Base-by-base conservation (phyloP, 1,140 invertebrate genomes). In the Calliphora vicina region DNA sequence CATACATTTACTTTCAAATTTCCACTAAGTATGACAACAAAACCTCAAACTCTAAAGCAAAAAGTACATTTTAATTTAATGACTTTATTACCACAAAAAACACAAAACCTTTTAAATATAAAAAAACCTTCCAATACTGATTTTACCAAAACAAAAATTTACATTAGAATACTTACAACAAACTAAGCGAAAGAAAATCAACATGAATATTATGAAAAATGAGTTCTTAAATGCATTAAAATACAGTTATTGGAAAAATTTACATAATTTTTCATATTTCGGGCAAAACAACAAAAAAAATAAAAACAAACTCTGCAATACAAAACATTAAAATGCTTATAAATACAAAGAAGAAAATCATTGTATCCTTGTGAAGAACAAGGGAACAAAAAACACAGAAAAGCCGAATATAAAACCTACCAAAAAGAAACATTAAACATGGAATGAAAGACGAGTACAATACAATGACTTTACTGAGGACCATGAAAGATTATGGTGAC, bases 221-320 rank as follows among this genome's bases (percentile, higher is more conserved):
- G 73, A 29, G 27, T 76, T 76, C 73, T 76, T 76, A 76, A 76
- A 76, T 76, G 73, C 73, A 76, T 76, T 76, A 76, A 76, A 29
- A 76, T 27, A 35, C 73, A 29, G 27, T 29, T 29, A 76, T 76
- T 76, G 27, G 27, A 35, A 76, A 76, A 76, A 76, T 76, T 76
- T 76, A 76, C 73, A 76, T 76, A 76, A 76, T 76, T 76, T 76
- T 76, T 43, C 73, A 76, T 76, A 35, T 76, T 76, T 76, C 20
- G 9, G 13, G 72, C 35, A 5, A 35, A 5, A 35, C n/a, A 35
- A 25, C 8, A 26, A 73, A 23, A 15, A 17, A 26, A 23, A 57
- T 17, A 57, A n/a, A n/a, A 57, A 57, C 6, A 57, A 15, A 15
- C 13, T 17, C 17, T 17, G 15, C 15, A 57, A 57, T 17, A 57